These are phyloP conservation scores for Sebastes minor DNA, from an alignment of 2,797 vertebrate species.

Conservation along the genomic window DNA sequence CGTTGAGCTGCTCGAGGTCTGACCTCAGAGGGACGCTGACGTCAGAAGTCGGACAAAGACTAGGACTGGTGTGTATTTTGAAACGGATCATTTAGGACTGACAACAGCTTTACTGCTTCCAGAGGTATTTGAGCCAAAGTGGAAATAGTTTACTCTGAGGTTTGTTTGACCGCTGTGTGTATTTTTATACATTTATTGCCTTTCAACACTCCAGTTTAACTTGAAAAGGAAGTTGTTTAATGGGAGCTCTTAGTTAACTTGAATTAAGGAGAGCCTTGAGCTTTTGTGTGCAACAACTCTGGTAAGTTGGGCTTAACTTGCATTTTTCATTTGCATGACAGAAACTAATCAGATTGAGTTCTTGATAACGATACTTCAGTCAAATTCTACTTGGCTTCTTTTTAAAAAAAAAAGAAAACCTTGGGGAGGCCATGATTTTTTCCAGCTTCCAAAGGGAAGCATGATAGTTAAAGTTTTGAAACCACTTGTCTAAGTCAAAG, in stretches of 20 bases:
- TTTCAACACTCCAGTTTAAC: background rate
- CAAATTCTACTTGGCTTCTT: background rate
- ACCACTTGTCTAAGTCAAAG: background rate
- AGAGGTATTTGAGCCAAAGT: conserved; percentile 29
- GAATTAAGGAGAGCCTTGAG: background rate
- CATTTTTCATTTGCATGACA: background rate
- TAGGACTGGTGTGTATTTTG: conserved; percentile 13
- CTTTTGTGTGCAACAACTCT: background rate
- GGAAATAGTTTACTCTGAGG: conserved; percentile 30
- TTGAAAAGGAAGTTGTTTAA: conserved; percentile 18
- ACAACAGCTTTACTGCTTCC: conserved; percentile 33
- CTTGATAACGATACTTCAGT: background rate
- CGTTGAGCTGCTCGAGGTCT: conserved; percentile 17
- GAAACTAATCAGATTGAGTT: background rate
- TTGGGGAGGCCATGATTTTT: background rate
- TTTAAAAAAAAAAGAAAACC: background rate
- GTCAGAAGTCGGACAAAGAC: conserved; percentile 1
- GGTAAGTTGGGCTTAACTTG: background rate
- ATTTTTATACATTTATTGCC: conserved; percentile 23
- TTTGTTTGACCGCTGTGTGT: conserved; percentile 42
- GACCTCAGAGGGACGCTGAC: conserved; percentile 30
- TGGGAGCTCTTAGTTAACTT: conserved; percentile 18
- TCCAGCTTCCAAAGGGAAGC: background rate
- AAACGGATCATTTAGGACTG: conserved; percentile 8
- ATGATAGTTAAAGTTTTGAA: background rate